Percentiles rank a stretch among this genome's conserved stretches.
phyloP scores from a whole-genome alignment of 2,113 vertebrate genomes.

The Tachycineta bicolor region DNA sequence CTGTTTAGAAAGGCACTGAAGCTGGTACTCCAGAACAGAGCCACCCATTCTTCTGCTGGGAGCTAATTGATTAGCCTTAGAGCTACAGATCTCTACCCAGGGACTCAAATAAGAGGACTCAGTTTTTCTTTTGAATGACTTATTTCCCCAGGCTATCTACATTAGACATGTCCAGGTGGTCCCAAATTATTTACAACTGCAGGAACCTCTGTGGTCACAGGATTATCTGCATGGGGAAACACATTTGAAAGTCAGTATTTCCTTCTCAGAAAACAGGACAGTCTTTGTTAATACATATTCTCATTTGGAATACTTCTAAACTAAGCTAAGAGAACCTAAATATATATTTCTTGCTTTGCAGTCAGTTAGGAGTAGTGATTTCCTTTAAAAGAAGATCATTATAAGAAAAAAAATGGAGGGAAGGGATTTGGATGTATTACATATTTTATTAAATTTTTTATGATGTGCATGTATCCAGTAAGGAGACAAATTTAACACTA shows the following conservation, averaged over 20 bases:
- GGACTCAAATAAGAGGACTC: neutral
- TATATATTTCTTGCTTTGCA: neutral
- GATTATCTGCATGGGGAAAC: constrained; percentile 54
- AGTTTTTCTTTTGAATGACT: constrained; percentile 8
- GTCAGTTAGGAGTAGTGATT: neutral
- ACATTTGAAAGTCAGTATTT: constrained; percentile 20
- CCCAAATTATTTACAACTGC: constrained; percentile 57
- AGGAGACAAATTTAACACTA: neutral
- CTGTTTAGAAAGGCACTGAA: constrained; percentile 12
- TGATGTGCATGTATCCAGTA: neutral
- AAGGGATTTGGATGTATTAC: neutral
- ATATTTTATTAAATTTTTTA: neutral
- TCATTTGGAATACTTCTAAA: neutral
- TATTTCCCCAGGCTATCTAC: constrained; percentile 39
- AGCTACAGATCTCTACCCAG: neutral
- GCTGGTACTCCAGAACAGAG: constrained; percentile 45
- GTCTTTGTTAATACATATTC: constrained; percentile 15
- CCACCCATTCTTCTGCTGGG: constrained; percentile 35
- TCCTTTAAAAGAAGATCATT: neutral
- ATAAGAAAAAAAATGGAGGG: neutral
- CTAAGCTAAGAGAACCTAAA: neutral
- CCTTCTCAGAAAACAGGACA: constrained; percentile 43
- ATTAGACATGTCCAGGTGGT: constrained; percentile 54
- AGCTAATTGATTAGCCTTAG: constrained; percentile 48
- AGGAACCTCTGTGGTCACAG: constrained; percentile 37